A percentile compares a stretch with the other conserved stretches of the same genome.
Evolutionary conservation across 2,113 vertebrate genomes (phyloP).

Genomic region (Pseudorectes ferrugineus): DNA sequence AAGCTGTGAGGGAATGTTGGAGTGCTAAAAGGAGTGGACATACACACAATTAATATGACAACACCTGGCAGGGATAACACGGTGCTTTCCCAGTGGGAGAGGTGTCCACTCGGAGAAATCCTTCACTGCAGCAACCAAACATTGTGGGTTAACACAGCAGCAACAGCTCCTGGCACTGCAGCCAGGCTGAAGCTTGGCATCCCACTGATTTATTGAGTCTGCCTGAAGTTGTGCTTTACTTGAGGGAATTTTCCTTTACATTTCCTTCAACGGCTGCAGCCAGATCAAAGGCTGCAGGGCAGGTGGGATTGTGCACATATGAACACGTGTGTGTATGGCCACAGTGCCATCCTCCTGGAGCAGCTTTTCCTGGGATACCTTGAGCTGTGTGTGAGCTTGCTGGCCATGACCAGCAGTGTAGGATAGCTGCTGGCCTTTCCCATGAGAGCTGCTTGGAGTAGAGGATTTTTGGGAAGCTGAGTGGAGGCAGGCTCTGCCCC

Average conservation of each 20-base stretch:
- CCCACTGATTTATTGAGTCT: not conserved
- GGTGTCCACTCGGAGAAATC: not conserved
- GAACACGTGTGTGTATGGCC: rapidly evolving
- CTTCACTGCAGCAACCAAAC: not conserved
- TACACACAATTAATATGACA: not conserved
- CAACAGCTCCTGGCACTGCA: not conserved
- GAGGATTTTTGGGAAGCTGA: not conserved
- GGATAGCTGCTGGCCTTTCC: not conserved
- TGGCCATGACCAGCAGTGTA: not conserved
- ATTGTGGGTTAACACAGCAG: not conserved
- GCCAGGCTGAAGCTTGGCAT: not conserved
- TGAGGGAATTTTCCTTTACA: not conserved
- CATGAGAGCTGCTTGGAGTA: not conserved
- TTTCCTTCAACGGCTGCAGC: not conserved
- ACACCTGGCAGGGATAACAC: not conserved
- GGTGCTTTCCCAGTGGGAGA: not conserved
- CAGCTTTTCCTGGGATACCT: not conserved
- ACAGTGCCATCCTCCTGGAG: not conserved
- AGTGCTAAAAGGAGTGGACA: not conserved
- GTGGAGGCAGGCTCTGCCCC: not conserved
- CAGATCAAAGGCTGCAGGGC: not conserved
- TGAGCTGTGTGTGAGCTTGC: not conserved
- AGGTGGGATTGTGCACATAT: rapidly evolving
- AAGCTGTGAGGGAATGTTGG: not conserved
- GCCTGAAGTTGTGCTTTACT: not conserved